Percentiles rank a stretch among this genome's conserved stretches.
phyloP scores from a whole-genome alignment of 2,888 invertebrate genomes.

The Plemyria rubiginata region DNA sequence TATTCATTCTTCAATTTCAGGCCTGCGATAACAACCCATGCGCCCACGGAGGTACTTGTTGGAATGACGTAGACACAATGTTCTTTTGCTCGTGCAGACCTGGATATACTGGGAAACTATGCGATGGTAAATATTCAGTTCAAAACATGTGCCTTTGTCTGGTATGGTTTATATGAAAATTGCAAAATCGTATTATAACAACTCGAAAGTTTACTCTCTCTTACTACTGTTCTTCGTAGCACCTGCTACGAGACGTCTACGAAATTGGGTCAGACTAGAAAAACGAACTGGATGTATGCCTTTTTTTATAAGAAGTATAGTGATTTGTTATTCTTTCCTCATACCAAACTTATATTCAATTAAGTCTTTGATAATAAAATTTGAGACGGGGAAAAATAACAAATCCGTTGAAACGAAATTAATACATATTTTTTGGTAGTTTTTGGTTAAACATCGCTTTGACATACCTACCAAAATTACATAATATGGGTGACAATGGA shows the following conservation, averaged over 20 bases:
- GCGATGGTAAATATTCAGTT: conserved; percentile 86
- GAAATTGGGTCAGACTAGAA: conserved; percentile 5
- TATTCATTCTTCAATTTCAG: conserved; percentile 64
- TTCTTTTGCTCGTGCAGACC: conserved; percentile 92
- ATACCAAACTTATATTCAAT: background rate
- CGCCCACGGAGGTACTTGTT: conserved; percentile 91
- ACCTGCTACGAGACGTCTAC: conserved; percentile 14
- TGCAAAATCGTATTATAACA: background rate
- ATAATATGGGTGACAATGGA: too few relatives aligned
- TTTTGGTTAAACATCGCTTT: background rate
- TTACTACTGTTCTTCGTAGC: conserved; percentile 9
- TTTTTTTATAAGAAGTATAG: background rate
- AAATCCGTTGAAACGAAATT: background rate
- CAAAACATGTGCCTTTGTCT: background rate
- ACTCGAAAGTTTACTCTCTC: background rate
- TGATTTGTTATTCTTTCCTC: background rate
- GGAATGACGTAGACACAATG: conserved; percentile 88
- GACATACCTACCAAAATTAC: background rate
- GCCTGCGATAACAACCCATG: conserved; percentile 90
- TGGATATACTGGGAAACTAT: conserved; percentile 91
- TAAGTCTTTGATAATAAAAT: background rate
- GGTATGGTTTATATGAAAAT: background rate
- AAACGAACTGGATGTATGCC: background rate
- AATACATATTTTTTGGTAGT: background rate
- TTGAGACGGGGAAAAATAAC: background rate